These are phyloP conservation scores for Amblyteles armatorius DNA, from an alignment of 2,888 invertebrate genomes.

Conservation along the genomic window DNA sequence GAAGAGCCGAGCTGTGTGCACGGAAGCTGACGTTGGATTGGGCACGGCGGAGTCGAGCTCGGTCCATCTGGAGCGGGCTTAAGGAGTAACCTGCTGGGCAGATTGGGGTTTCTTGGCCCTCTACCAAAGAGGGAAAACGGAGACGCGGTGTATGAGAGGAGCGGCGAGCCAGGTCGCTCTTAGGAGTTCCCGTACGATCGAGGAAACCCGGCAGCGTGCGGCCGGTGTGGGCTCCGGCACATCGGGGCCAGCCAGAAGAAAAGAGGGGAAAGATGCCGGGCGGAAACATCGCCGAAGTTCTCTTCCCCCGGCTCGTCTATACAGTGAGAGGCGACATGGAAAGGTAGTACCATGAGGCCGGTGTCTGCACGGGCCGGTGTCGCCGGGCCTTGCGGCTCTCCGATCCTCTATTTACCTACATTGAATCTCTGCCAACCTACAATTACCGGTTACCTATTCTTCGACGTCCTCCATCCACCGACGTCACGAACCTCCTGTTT, in stretches of 20 bases:
- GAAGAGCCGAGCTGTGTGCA: constrained; percentile 57
- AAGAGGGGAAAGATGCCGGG: constrained; percentile 40
- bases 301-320: constrained; percentile 25
- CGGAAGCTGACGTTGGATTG: constrained; percentile 58
- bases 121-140: constrained; percentile 77
- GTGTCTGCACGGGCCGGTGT: constrained; percentile 75
- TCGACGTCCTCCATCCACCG: constrained; percentile 57
- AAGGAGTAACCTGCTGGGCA: constrained; percentile 78
- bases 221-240: constrained; percentile 30
- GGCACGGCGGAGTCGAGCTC: constrained; percentile 68
- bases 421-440: constrained; percentile 85
- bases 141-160: constrained; percentile 38
- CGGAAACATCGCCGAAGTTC: constrained; percentile 22
- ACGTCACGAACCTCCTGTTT: constrained; percentile 60
- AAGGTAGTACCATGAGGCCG: constrained; percentile 22
- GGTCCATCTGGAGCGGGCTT: constrained; percentile 81
- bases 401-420: constrained; percentile 84
- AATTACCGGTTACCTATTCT: constrained; percentile 84
- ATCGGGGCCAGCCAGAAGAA: constrained; percentile 39
- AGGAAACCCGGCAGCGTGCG: constrained; percentile 49
- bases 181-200: constrained; percentile 45
- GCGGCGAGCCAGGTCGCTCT: constrained; percentile 38
- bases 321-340: constrained; percentile 39
- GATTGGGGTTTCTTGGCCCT: constrained; percentile 83
- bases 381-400: constrained; percentile 76